Percentiles rank a stretch among this genome's conserved stretches.
These are phyloP conservation scores for Monopis laevigella DNA, from an alignment of 2,888 invertebrate species.

Conservation along the genomic window DNA sequence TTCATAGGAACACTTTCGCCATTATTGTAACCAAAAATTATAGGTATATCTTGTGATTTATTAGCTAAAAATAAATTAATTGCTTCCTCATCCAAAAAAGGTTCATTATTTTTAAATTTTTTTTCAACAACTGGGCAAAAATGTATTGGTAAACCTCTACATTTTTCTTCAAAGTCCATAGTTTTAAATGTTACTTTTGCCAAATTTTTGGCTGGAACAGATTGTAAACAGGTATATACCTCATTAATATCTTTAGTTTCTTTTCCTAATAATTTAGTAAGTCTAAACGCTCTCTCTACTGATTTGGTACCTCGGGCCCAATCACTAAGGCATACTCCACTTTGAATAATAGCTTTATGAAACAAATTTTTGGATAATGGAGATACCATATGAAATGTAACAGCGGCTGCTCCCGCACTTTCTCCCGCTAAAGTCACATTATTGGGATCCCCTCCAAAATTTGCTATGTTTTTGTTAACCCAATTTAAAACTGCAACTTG, in stretches of 20 bases:
- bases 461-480: slow-evolving; percentile 36
- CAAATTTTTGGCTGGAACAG: slow-evolving; percentile 28
- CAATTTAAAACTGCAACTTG: slow-evolving; percentile 39
- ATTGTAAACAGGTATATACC: slow-evolving; percentile 30
- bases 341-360: slow-evolving; percentile 44
- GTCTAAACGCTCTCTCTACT: slow-evolving; percentile 33
- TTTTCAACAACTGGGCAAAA: slow-evolving; percentile 40
- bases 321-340: slow-evolving; percentile 37
- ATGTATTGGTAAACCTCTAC: slow-evolving; percentile 32
- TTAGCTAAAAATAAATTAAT: slow-evolving; percentile 28
- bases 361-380: slow-evolving; percentile 46
- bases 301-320: slow-evolving; percentile 24
- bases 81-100: slow-evolving; percentile 34
- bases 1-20: slow-evolving; percentile 35
- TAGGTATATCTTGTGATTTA: slow-evolving; percentile 31
- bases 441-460: slow-evolving; percentile 40
- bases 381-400: slow-evolving; percentile 44
- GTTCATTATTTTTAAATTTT: slow-evolving; percentile 27
- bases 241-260: slow-evolving; percentile 32
- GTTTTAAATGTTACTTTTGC: slow-evolving; percentile 27
- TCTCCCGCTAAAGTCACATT: slow-evolving; percentile 49
- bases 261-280: slow-evolving; percentile 34
- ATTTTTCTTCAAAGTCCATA: slow-evolving; percentile 31
- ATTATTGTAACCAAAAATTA: slow-evolving; percentile 38
- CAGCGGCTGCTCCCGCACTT: slow-evolving; percentile 44